Base-by-base conservation (phyloP, 2,797 vertebrate genomes). In the Vireo griseus region DNA sequence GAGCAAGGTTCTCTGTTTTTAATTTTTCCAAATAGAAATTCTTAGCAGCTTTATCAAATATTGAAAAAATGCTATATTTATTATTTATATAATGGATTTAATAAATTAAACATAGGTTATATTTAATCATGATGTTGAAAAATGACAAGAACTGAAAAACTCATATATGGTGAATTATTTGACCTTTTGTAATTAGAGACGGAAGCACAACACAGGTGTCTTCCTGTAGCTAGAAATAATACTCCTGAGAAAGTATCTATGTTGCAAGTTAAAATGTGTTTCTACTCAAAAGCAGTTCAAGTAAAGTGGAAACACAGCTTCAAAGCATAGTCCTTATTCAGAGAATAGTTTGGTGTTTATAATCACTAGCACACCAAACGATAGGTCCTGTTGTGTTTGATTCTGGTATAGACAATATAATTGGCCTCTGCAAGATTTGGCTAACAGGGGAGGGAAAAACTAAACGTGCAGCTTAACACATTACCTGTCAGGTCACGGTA, bases 141-240 rank as follows among this genome's bases (percentile, higher is more conserved):
- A 95, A 92, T 86, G 72, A 80, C 63, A 92, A 95, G 78, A 95
- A 73, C 59, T 78, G 81, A 95, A 97, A 91, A 94, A 63, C 66
- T 86, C 51, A 59, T 76, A 80, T 18, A 33, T 65, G 20, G 13
- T 82, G 87, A 95, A 95, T 88, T 92, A 65, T 82, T 92, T 97
- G 95, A 97, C 94, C 94, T 94, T 67, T 78, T 80, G 90, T 85
- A 97, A 97, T 97, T 87, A 16, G 50, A 89, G 68, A 90, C 90
- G 86, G 85, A 97, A 96, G 91, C 81, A 75, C 65, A 72, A 87
- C 47, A 68, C 97, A 98, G 97, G 95, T 98, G 97, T 97, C 95
- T 96, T 97, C 91, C 96, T 96, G 95, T 50, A 88, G 55, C 94
- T 90, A 96, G 88, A 8, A 66, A 66, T 92, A 95, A 90, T 95